Conservation (phyloP, 2,888 invertebrate species). For the Athalia rosae region DNA sequence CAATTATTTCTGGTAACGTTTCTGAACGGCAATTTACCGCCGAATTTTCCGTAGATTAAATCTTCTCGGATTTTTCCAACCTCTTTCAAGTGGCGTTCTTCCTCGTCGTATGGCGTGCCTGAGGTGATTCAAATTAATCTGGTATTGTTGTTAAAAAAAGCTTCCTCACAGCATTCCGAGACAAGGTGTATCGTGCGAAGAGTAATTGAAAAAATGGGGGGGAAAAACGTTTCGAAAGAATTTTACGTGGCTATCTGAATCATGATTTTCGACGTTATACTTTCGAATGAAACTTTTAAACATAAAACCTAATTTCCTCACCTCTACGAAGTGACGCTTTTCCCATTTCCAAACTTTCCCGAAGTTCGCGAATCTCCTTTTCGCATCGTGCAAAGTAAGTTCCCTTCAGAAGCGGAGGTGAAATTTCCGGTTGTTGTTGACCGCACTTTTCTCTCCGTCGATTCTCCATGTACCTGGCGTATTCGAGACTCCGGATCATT, state of each 20-base stretch:
- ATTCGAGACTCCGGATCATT: slow-evolving; percentile 62
- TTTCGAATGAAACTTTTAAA: background rate
- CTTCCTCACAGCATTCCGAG: too few relatives aligned
- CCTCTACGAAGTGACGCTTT: slow-evolving; percentile 23
- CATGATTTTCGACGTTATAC: background rate
- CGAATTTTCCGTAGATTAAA: background rate
- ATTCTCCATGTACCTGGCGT: slow-evolving; percentile 51
- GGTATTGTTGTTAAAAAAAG: too few relatives aligned
- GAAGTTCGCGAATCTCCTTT: slow-evolving; percentile 54
- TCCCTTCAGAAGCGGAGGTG: slow-evolving; percentile 49
- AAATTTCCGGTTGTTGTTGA: slow-evolving; percentile 28
- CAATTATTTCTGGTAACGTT: background rate
- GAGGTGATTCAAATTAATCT: too few relatives aligned
- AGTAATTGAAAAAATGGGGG: too few relatives aligned
- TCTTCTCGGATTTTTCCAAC: background rate
- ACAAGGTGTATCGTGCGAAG: too few relatives aligned
- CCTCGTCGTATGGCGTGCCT: slow-evolving; percentile 14
- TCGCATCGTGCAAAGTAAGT: slow-evolving; percentile 57
- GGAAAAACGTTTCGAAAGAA: too few relatives aligned
- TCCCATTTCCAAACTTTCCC: slow-evolving; percentile 44
- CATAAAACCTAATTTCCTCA: background rate
- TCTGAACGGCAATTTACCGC: slow-evolving; percentile 10
- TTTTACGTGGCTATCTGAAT: background rate
- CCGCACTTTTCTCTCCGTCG: slow-evolving; percentile 29
- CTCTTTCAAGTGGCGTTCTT: slow-evolving; percentile 3